Percentiles rank a stretch among this genome's conserved stretches.
These are phyloP conservation scores for Ornithorhynchus anatinus DNA, from an alignment of 2,113 vertebrate genomes.

Conservation along the genomic window DNA sequence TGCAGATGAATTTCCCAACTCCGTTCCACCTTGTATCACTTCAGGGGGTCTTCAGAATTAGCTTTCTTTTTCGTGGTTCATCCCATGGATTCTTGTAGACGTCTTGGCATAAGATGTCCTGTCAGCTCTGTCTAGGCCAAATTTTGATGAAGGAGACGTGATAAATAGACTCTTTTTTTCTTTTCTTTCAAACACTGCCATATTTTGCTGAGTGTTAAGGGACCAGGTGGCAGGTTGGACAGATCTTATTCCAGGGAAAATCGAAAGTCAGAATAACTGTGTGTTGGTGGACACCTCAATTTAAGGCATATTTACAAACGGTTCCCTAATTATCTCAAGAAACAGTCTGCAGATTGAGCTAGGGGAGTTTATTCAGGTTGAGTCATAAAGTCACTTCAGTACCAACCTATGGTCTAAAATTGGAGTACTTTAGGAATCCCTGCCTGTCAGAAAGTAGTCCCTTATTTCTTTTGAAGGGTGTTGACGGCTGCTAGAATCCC, in stretches of 20 bases:
- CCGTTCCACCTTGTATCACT: neutral
- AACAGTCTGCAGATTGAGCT: neutral
- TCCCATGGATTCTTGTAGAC: neutral
- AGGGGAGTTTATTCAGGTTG: neutral
- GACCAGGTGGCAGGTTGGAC: neutral
- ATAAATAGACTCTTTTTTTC: too few relatives aligned
- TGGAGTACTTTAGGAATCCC: too few relatives aligned
- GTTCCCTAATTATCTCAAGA: neutral
- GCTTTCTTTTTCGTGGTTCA: slow-evolving; percentile 2
- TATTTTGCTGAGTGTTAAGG: neutral
- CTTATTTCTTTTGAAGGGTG: too few relatives aligned
- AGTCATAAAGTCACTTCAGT: too few relatives aligned
- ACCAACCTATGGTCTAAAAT: too few relatives aligned
- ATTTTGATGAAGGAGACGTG: too few relatives aligned
- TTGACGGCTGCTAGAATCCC: too few relatives aligned
- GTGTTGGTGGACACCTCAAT: neutral
- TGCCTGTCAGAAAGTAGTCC: too few relatives aligned
- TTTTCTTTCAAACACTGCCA: neutral
- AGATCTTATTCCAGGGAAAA: neutral
- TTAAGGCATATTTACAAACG: neutral
- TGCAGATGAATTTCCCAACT: slow-evolving; percentile 5
- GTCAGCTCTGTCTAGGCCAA: neutral
- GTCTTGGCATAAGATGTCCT: neutral
- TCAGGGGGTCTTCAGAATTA: slow-evolving; percentile 1
- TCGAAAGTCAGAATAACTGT: neutral